These are phyloP conservation scores for Ryuthela nishihirai DNA, from an alignment of 2,888 invertebrate genomes.

Conservation along the genomic window DNA sequence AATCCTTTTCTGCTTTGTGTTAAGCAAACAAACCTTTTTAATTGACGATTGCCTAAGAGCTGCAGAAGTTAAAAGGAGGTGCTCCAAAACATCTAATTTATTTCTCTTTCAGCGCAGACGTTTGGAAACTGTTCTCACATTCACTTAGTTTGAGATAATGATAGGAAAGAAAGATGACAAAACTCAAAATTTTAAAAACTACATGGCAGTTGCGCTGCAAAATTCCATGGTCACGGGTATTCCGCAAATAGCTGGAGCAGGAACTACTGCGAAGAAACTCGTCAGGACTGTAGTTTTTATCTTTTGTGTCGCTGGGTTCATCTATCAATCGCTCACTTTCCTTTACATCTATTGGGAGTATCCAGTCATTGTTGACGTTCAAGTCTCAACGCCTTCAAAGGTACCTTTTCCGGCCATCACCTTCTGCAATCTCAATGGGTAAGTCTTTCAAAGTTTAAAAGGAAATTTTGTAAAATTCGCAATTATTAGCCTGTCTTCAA, in stretches of 20 bases:
- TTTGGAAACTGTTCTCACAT: no score
- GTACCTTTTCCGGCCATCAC: slow-evolving; percentile 7
- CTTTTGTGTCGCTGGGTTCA: slow-evolving; percentile 14
- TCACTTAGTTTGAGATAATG: background rate
- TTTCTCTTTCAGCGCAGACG: no score
- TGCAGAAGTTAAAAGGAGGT: no score
- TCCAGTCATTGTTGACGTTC: slow-evolving; percentile 12
- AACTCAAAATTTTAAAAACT: no score
- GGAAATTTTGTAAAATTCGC: no score
- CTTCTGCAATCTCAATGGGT: slow-evolving; percentile 13
- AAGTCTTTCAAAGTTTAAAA: background rate
- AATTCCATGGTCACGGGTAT: slow-evolving; percentile 31
- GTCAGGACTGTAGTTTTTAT: slow-evolving; percentile 18
- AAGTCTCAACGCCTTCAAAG: background rate
- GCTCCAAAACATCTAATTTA: no score
- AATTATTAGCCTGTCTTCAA: no score
- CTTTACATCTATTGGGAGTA: slow-evolving; percentile 21
- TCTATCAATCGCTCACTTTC: slow-evolving; percentile 20
- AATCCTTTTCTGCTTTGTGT: no score
- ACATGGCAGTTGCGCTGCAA: slow-evolving; percentile 7
- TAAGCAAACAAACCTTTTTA: no score
- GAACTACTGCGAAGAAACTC: slow-evolving; percentile 1
- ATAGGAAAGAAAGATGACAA: slow-evolving; percentile 7
- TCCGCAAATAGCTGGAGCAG: slow-evolving; percentile 15
- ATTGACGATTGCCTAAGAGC: no score